phyloP scores from a whole-genome alignment of 2,113 vertebrate species.

The Triplophysa tibetana region DNA sequence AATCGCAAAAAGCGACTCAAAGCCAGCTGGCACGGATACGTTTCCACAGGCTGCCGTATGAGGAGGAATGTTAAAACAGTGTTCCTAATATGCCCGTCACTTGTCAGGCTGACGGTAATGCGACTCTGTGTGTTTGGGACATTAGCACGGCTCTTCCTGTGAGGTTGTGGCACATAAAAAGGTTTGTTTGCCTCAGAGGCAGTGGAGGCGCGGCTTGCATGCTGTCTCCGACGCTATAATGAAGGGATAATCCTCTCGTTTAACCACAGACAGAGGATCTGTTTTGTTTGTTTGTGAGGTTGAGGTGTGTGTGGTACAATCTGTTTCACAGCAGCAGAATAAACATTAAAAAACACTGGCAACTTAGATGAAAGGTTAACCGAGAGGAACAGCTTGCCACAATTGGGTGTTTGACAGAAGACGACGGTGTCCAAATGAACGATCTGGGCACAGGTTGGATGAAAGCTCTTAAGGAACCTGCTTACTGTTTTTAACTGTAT shows the following conservation, averaged over 20 bases:
- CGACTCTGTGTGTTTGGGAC: slow-evolving; percentile 25
- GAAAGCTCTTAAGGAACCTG: neutral
- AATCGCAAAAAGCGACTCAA: slow-evolving; percentile 27
- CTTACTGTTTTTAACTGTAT: too few relatives aligned
- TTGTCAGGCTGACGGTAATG: slow-evolving; percentile 34
- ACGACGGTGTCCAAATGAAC: neutral
- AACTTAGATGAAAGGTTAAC: slow-evolving; percentile 45
- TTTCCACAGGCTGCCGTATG: slow-evolving; percentile 34
- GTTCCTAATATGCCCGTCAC: slow-evolving; percentile 36
- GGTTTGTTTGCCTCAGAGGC: slow-evolving; percentile 25
- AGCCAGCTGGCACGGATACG: slow-evolving; percentile 37
- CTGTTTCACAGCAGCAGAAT: slow-evolving; percentile 7
- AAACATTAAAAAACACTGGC: slow-evolving; percentile 35
- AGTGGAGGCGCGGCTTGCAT: slow-evolving; percentile 2
- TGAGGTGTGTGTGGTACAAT: slow-evolving; percentile 44
- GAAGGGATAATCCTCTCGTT: slow-evolving; percentile 67
- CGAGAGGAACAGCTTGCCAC: slow-evolving; percentile 16
- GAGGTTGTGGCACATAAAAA: slow-evolving; percentile 36
- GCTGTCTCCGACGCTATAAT: slow-evolving; percentile 64
- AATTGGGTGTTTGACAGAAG: slow-evolving; percentile 30
- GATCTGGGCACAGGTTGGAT: neutral
- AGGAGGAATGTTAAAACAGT: slow-evolving; percentile 28
- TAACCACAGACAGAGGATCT: slow-evolving; percentile 55
- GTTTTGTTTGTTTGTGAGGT: slow-evolving; percentile 36
- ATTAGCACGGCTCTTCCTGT: slow-evolving; percentile 30